Evolutionary conservation across 1,140 invertebrate genomes (phyloP).

Genomic region (Paracyclopina nana): DNA sequence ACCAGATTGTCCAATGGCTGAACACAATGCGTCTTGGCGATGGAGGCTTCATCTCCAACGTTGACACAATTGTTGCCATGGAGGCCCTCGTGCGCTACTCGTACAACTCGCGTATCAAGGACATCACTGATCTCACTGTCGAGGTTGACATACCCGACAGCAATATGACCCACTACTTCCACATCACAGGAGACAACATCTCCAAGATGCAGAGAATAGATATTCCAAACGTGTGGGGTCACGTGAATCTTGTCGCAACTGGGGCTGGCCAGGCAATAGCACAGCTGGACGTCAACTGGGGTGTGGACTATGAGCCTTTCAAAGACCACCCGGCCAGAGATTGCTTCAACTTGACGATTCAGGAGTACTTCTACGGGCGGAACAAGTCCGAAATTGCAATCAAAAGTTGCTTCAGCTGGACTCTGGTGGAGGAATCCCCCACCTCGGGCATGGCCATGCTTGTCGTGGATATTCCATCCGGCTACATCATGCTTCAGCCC

Average conservation of each 20-base stretch:
- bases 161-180: slow-evolving; percentile 2
- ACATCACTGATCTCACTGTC: slow-evolving; percentile 35
- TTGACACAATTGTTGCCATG: slow-evolving; percentile 37
- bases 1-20: slow-evolving; percentile 37
- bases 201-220: slow-evolving; percentile 21
- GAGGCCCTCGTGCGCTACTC: slow-evolving; percentile 38
- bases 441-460: slow-evolving; percentile 33
- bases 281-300: slow-evolving; percentile 36
- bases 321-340: slow-evolving; percentile 30
- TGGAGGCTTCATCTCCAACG: slow-evolving; percentile 35
- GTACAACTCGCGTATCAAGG: slow-evolving; percentile 33
- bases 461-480: slow-evolving; percentile 37
- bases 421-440: slow-evolving; percentile 18
- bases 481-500: slow-evolving; percentile 31
- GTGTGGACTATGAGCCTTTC: slow-evolving; percentile 33
- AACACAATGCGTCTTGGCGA: slow-evolving; percentile 35
- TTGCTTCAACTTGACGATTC: slow-evolving; percentile 30
- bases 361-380: slow-evolving; percentile 29
- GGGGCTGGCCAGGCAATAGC: slow-evolving; percentile 36
- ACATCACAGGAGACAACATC: slow-evolving; percentile 14
- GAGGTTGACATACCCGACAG: slow-evolving; percentile 20
- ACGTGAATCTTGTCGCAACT: slow-evolving; percentile 31
- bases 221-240: slow-evolving; percentile 35
- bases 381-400: slow-evolving; percentile 37
- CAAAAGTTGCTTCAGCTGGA: slow-evolving; percentile 25